Conservation (phyloP, 2,797 vertebrate species). For the Heteromormyrus szaboi region DNA sequence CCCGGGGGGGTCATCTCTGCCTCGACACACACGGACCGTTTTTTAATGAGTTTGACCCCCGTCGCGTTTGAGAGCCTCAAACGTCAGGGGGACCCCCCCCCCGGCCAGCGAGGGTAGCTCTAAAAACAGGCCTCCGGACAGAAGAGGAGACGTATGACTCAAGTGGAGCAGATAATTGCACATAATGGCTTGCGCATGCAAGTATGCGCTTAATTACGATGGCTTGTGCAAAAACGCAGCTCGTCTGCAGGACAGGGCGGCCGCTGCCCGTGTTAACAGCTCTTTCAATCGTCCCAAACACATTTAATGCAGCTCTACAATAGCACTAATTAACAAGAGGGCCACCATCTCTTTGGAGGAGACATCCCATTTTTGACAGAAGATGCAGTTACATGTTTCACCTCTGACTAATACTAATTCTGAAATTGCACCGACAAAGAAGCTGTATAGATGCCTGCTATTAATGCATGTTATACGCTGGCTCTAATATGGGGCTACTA, state of each 20-base stretch:
- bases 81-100: not conserved
- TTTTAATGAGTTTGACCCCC: conserved; percentile 10
- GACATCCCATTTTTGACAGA: not conserved
- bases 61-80: not conserved
- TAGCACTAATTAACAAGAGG: not conserved
- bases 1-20: not conserved
- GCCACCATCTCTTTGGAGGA: not conserved
- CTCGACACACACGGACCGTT: not conserved
- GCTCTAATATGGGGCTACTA: not conserved
- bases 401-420: not conserved
- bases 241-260: conserved; percentile 13
- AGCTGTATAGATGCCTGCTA: not conserved
- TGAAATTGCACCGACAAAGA: not conserved
- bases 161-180: conserved; percentile 14
- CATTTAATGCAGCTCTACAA: not conserved
- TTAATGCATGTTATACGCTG: not conserved
- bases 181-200: conserved; percentile 1
- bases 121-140: not conserved
- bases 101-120: not conserved
- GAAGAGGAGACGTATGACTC: not conserved
- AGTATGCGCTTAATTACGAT: not conserved
- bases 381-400: not conserved
- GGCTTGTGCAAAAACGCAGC: not conserved
- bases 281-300: not conserved
- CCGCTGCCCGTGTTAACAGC: not conserved